phyloP scores from a whole-genome alignment of 2,113 vertebrate species.

The Rhineura floridana region DNA sequence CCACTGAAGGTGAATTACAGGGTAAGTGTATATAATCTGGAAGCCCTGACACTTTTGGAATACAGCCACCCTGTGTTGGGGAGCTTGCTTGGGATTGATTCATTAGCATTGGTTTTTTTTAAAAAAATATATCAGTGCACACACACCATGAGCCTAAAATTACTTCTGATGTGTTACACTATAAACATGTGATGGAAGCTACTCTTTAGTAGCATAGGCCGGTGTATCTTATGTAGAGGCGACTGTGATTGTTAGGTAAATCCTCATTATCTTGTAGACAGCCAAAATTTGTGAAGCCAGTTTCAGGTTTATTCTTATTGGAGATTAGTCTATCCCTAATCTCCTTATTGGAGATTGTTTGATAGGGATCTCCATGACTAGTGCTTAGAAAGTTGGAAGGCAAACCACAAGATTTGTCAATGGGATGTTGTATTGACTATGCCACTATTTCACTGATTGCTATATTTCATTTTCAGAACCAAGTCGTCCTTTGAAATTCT shows the following conservation, averaged over 20 bases:
- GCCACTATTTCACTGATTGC: neutral
- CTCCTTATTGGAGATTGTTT: neutral
- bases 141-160: neutral
- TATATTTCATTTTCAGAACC: slow-evolving; percentile 16
- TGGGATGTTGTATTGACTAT: neutral
- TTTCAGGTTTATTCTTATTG: neutral
- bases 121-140: neutral
- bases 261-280: neutral
- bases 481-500: slow-evolving; percentile 41
- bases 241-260: neutral
- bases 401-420: neutral
- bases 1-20: neutral
- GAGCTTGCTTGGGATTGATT: neutral
- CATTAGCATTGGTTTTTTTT: neutral
- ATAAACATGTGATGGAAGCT: neutral
- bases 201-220: neutral
- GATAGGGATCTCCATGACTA: no score
- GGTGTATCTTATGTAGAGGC: neutral
- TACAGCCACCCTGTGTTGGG: neutral
- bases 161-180: neutral
- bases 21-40: neutral
- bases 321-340: neutral
- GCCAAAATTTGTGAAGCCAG: neutral
- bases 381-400: neutral
- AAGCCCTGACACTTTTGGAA: neutral